Evolutionary conservation across 2,113 vertebrate species (phyloP).

Genomic region (Oreochromis spilurus): DNA sequence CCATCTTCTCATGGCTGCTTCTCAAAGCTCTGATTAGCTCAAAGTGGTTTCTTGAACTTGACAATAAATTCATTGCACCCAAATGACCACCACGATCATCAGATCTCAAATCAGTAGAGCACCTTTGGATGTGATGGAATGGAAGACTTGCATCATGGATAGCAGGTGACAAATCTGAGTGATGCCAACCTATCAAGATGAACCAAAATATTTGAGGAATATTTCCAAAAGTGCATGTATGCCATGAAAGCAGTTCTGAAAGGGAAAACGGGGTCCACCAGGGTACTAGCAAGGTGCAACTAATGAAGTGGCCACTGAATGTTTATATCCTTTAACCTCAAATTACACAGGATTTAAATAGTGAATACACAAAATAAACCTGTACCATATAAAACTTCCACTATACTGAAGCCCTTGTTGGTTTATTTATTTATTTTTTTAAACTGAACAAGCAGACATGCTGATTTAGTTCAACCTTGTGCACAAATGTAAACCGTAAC

Average conservation of each 20-base stretch:
- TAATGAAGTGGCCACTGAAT: not conserved
- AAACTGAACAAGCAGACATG: not conserved
- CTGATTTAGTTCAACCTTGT: not conserved
- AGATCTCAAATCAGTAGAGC: not conserved
- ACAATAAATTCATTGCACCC: not conserved
- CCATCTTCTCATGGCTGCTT: no score
- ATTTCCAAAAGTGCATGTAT: not conserved
- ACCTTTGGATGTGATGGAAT: not conserved
- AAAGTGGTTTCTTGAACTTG: no score
- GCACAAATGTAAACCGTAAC: not conserved
- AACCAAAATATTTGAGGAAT: not conserved
- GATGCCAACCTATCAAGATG: not conserved
- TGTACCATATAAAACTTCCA: not conserved
- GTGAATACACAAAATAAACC: not conserved
- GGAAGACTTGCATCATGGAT: not conserved
- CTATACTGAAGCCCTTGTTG: not conserved
- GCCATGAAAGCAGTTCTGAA: not conserved
- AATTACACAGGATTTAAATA: not conserved
- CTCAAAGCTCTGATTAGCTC: no score
- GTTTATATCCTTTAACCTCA: not conserved
- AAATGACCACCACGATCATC: not conserved
- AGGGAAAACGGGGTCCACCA: not conserved
- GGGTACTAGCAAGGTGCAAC: not conserved
- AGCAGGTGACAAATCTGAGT: not conserved
- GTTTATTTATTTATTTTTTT: not conserved